A percentile compares a stretch with the other conserved stretches of the same genome.
Evolutionary conservation across 2,888 invertebrate species (phyloP).

Genomic region (Spisula subtruncata): DNA sequence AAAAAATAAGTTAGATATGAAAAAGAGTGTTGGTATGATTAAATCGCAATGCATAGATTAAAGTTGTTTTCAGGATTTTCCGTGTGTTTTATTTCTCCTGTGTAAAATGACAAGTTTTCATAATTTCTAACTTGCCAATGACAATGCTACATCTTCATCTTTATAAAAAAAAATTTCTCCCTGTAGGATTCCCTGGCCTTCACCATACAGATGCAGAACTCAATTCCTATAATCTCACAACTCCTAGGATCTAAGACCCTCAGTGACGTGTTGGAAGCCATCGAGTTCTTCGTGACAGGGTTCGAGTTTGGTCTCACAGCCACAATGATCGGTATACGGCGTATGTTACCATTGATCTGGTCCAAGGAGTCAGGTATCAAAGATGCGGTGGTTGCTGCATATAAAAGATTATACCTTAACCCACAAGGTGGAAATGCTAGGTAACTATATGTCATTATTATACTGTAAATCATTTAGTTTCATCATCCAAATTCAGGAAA

Average conservation of each 20-base stretch:
- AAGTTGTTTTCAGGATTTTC: too few relatives aligned
- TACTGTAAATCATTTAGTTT: too few relatives aligned
- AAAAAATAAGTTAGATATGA: too few relatives aligned
- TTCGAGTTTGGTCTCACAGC: constrained; percentile 88
- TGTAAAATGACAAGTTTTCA: too few relatives aligned
- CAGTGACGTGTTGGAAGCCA: constrained; percentile 95
- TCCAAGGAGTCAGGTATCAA: constrained; percentile 92
- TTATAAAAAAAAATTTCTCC: background rate
- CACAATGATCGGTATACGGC: constrained; percentile 91
- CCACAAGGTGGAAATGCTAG: constrained; percentile 79
- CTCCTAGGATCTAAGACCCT: constrained; percentile 90
- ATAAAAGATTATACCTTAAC: constrained; percentile 91
- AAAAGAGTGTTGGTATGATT: too few relatives aligned
- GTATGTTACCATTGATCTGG: constrained; percentile 94
- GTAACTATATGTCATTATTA: constrained; percentile 66
- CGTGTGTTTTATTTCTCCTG: too few relatives aligned
- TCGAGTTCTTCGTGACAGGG: constrained; percentile 94
- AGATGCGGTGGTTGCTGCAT: constrained; percentile 93
- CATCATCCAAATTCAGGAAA: too few relatives aligned
- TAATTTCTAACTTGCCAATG: too few relatives aligned
- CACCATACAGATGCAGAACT: constrained; percentile 89
- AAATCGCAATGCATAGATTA: too few relatives aligned
- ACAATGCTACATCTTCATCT: too few relatives aligned
- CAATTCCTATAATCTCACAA: constrained; percentile 91
- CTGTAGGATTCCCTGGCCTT: constrained; percentile 89